These are phyloP conservation scores for Synergus itoensis DNA, from an alignment of 2,888 invertebrate species.

Conservation along the genomic window DNA sequence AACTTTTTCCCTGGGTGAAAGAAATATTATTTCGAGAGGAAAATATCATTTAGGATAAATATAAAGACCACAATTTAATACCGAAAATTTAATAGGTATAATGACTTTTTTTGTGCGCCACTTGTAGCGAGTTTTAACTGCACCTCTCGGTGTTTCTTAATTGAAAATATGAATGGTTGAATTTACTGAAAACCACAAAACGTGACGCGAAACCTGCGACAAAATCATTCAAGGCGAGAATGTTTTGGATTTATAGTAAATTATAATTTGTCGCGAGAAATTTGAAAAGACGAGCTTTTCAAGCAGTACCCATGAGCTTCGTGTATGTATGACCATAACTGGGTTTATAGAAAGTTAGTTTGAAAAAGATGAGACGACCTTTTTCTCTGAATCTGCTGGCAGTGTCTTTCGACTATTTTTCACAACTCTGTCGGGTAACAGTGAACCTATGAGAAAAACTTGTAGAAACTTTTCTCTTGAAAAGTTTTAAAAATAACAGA, in stretches of 20 bases:
- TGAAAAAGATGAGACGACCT: constrained; percentile 2
- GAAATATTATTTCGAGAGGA: neutral
- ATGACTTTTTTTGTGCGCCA: neutral
- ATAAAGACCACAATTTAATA: neutral
- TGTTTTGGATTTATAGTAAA: neutral
- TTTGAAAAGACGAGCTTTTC: neutral
- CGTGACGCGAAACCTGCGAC: neutral
- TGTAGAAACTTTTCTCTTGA: constrained; percentile 31
- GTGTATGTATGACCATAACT: constrained; percentile 11
- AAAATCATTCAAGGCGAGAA: neutral
- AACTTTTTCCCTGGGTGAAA: neutral
- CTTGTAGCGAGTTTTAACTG: neutral
- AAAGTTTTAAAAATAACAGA: constrained; percentile 37
- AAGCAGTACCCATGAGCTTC: neutral
- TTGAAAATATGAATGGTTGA: neutral
- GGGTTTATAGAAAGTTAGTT: constrained; percentile 6
- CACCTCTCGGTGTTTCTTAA: neutral
- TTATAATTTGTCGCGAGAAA: neutral
- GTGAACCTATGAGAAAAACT: constrained; percentile 15
- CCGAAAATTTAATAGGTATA: neutral
- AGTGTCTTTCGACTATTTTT: constrained; percentile 28
- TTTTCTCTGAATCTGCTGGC: neutral
- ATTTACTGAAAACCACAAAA: neutral
- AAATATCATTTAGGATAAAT: neutral
- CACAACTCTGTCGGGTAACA: constrained; percentile 13